Base-by-base conservation (phyloP, 2,888 invertebrate species). In the Leptothorax acervorum region DNA sequence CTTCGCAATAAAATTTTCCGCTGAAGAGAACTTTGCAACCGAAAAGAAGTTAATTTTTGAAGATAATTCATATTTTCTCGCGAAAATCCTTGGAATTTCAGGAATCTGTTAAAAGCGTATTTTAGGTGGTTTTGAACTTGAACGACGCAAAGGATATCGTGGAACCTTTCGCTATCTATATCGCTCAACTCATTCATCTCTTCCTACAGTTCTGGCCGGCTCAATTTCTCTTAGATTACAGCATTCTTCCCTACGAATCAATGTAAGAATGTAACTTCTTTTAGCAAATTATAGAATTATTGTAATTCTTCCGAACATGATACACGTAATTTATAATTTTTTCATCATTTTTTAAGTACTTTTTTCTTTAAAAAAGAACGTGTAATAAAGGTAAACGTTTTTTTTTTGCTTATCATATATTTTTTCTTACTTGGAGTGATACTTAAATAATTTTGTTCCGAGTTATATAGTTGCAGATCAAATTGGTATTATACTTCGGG, bases 191-290 rank as follows among this genome's bases (percentile, higher is more conserved):
- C 4, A 60, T 60, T 45, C 74, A 74, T 31, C 74, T 74, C n/a
- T 74, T 74, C 12, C 31, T 74, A 12, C 76, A 78, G 4, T 78
- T 78, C n/a, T 78, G 76, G 66, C 55, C 63, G 1, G 76, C 76
- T 15, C 76, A 78, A 78, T 66, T 66, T 12, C 31, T 78, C 5
- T 31, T 55, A 66, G 76, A 78, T 76, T 76, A 76, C 18, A 78
- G 76, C 9, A 48, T 55, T 9, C 18, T 78, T 55, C 66, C 76
- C 11, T 78, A 78, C n/a, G 42, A 78, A 12, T 78, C 76, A 23
- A 66, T 78, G 76, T 78, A 78, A 78, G 66, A 45, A n/a, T n/a
- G 48, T n/a, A 35, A 48, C 23, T 48, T 35, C 15, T 31, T 60
- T 51, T 23, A 55, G 1, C 5, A 0, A 4, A 15, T 55, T 53